Base-by-base conservation (phyloP, 2,888 invertebrate species). In the Onchidella celtica region DNA sequence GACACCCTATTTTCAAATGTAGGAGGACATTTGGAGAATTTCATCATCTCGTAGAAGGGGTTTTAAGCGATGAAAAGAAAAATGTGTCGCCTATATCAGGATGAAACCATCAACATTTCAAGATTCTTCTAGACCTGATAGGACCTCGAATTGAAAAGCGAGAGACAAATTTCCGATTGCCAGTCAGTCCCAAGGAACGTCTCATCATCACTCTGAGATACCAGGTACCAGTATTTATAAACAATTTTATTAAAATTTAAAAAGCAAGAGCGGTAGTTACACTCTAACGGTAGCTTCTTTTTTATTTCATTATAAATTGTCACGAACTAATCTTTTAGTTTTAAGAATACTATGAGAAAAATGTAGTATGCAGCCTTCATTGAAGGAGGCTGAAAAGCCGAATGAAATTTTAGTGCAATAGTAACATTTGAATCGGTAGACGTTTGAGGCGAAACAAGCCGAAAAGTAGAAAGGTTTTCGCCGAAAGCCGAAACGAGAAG, bases 381-480 rank as follows among this genome's bases (percentile, higher is more conserved):
- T 61, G 6, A 55, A 14, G 61, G n/a, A 61, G n/a, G 21, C 61
- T n/a, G 61, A 61, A 47, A 61, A 61, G 61, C 61, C 61, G 27
- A 61, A 61, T 61, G 61, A 61, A 61, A 61, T 61, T 61, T 61
- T 61, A 61, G 61, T 61, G 61, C 61, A 61, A n/a, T n/a, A n/a
- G 61, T 61, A 61, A 61, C 4, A 61, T 61, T 61, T 24, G 61
- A 61, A 61, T 61, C 61, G 61, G 4, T n/a, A 61, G n/a, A 61
- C 27, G 61, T 27, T 61, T 61, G 61, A 6, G 61, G n/a, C n/a
- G 61, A 61, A 61, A 61, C 61, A 61, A 61, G n/a, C 61, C n/a
- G 27, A 61, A 21, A 61, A 61, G 61, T n/a, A 9, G 27, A 61
- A 61, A 61, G n/a, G 27, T 21, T 24, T 61, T 27, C 6, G 27